Conservation (phyloP, 2,113 vertebrate species). For the Aspidoscelis tigris region DNA sequence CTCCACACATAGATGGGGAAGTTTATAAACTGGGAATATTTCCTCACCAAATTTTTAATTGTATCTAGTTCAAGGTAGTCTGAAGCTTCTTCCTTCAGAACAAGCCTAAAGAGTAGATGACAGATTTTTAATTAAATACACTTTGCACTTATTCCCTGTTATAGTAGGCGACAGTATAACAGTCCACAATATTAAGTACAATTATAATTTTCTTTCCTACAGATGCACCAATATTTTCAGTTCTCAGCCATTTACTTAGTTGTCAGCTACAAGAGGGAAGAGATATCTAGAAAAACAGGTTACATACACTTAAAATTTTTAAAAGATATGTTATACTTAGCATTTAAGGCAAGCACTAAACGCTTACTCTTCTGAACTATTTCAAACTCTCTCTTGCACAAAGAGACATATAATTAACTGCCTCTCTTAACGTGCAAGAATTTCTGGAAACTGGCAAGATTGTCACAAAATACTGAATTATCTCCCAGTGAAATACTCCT, state of each 20-base stretch:
- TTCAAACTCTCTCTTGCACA: neutral
- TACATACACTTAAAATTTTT: neutral
- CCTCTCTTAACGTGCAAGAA: neutral
- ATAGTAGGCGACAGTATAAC: no score
- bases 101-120: conserved; percentile 78
- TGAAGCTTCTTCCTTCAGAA: conserved; percentile 97
- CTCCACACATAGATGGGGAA: conserved; percentile 99
- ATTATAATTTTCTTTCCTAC: no score
- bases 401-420: neutral
- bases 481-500: neutral
- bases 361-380: neutral
- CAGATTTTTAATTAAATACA: neutral
- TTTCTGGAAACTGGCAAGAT: neutral
- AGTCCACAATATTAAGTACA: no score
- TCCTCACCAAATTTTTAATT: conserved; percentile 96
- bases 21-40: conserved; percentile 99
- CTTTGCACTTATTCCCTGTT: neutral
- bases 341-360: neutral
- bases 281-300: neutral
- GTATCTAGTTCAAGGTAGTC: conserved; percentile 98
- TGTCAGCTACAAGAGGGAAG: neutral
- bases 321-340: neutral
- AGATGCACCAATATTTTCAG: neutral
- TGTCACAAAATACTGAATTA: neutral
- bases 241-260: neutral